A percentile compares a stretch with the other conserved stretches of the same genome.
Evolutionary conservation across 30 jellyfish, hydroid and myxozoan genomes (phyloP).

Genomic region (Turritopsis dohrnii): DNA sequence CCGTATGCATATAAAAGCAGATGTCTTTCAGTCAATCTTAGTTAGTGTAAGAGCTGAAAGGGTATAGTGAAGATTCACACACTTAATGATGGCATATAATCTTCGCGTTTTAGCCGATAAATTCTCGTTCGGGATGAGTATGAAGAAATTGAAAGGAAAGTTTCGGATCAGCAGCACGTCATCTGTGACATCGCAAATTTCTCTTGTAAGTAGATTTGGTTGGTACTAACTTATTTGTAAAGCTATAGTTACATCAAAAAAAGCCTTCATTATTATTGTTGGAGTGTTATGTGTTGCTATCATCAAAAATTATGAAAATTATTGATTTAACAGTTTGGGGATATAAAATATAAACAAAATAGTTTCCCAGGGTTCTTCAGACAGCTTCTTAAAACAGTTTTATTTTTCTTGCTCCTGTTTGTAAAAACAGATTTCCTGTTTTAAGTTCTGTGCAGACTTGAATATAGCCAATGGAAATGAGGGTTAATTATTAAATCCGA

Average conservation of each 20-base stretch:
- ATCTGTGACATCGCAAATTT: not conserved
- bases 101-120: not conserved
- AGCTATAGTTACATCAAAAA: no score
- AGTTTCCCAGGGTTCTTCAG: no score
- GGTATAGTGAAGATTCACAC: no score
- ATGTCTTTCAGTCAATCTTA: not conserved
- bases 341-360: no score
- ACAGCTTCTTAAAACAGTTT: not conserved
- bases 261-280: no score
- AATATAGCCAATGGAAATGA: not conserved
- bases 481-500: not conserved
- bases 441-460: not conserved
- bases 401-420: not conserved
- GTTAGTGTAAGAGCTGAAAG: not conserved
- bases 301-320: no score
- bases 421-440: not conserved
- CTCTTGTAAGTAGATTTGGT: not conserved
- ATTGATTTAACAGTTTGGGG: not conserved
- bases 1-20: not conserved
- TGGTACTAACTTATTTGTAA: no score
- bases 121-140: slow-evolving; percentile 5
- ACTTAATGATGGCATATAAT: not conserved
- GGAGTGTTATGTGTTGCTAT: no score
- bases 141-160: slow-evolving; percentile 13
- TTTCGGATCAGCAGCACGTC: slow-evolving; percentile 18